A percentile compares a stretch with the other conserved stretches of the same genome.
phyloP scores from a whole-genome alignment of 2,888 invertebrate species.

The Amorpha juglandis region DNA sequence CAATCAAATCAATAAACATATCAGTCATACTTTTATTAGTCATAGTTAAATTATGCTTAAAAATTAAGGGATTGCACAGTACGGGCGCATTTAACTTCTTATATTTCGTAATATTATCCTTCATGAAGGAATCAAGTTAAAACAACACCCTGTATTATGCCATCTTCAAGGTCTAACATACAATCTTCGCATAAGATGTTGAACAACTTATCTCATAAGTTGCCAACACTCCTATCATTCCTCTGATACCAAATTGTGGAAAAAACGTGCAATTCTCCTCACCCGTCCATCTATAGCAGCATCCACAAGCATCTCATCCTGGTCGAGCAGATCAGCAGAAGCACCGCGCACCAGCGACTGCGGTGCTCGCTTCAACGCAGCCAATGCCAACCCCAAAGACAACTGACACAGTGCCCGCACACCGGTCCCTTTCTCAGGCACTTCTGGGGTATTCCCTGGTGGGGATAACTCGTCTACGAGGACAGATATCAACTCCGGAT shows the following conservation, averaged over 20 bases:
- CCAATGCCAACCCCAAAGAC: constrained; percentile 65
- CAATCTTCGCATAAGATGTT: too few relatives aligned
- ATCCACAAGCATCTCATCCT: constrained; percentile 92
- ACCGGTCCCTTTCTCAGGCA: constrained; percentile 48
- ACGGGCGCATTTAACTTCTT: too few relatives aligned
- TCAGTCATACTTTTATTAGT: too few relatives aligned
- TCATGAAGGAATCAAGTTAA: too few relatives aligned
- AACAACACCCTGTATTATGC: too few relatives aligned
- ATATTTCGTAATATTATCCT: too few relatives aligned
- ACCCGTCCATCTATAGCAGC: constrained; percentile 89
- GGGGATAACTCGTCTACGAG: constrained; percentile 80
- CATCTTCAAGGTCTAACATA: too few relatives aligned
- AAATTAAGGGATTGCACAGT: too few relatives aligned
- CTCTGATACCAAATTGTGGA: too few relatives aligned
- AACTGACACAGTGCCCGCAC: constrained; percentile 68
- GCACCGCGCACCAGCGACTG: constrained; percentile 57
- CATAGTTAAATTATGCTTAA: too few relatives aligned
- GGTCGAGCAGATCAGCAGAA: constrained; percentile 82
- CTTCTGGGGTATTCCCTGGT: constrained; percentile 39
- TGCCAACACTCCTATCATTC: too few relatives aligned
- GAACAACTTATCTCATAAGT: too few relatives aligned
- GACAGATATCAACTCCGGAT: constrained; percentile 82
- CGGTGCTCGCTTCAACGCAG: constrained; percentile 73
- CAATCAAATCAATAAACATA: constrained; percentile 22
- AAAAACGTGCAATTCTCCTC: constrained; percentile 15